Evolutionary conservation across 53 echinoderm and acorn worm genomes (phyloP).

Genomic region (Glandiceps talaboti): DNA sequence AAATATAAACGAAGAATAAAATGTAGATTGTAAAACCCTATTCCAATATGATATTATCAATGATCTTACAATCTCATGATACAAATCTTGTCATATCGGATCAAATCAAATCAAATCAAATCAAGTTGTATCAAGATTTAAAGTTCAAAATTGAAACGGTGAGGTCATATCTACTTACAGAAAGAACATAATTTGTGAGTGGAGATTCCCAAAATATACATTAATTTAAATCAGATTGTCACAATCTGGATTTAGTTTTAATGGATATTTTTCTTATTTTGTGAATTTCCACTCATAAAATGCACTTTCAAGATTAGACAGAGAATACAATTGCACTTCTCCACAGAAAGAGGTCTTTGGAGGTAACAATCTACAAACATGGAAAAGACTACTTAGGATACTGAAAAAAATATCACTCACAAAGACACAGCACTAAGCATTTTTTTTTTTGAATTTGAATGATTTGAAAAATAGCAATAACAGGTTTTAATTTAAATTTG

Average conservation of each 20-base stretch:
- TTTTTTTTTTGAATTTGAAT: no score
- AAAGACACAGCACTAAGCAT: neutral
- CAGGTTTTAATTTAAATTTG: no score
- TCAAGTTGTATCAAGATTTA: neutral
- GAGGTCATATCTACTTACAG: neutral
- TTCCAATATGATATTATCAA: neutral
- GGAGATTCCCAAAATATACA: neutral
- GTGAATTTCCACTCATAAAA: neutral
- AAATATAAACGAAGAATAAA: neutral
- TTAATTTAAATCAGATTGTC: no score
- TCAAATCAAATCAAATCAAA: neutral
- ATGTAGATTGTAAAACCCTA: neutral
- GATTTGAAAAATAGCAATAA: no score
- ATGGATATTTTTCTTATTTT: no score
- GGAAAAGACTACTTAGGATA: neutral
- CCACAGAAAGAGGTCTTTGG: neutral
- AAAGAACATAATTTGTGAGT: neutral
- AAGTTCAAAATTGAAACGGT: neutral
- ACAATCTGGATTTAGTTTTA: no score
- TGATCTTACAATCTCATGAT: neutral
- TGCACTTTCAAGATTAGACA: neutral
- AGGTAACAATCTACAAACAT: neutral
- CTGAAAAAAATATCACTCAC: neutral
- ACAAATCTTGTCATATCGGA: neutral
- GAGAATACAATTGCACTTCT: neutral